Evolutionary conservation across 2,797 vertebrate genomes (phyloP), one percentile per base, ranked within the genome.

Genomic region (Ispidina lecontei): DNA sequence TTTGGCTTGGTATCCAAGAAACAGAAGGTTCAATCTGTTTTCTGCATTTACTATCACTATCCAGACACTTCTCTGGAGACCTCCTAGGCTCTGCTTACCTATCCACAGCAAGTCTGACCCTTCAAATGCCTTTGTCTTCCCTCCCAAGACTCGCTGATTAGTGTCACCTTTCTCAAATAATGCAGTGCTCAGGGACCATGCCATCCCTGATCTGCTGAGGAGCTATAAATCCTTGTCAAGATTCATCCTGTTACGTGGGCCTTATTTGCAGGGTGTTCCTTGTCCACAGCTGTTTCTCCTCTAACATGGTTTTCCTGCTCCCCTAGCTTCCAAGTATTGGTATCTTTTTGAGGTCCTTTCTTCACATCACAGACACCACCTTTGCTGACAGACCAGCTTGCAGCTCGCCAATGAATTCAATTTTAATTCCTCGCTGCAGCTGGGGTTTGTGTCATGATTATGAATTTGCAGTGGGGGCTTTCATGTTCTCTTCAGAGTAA

Each of bases 391-490:
- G 43, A 75, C 55, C 75, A 64, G 73, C 65, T 69, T 63, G 47
- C 65, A 19, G 58, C 33, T 90, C 0, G 0, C 76, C 73, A 70
- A 7, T 69, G 52, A 87, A 83, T 91, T 89, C 54, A 9, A 68
- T 92, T 94, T 85, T 75, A 85, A 95, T 96, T 96, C 90, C 28
- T 37, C 65, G 33, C 79, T 63, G 67, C 89, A 39, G 81, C 89
- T 89, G 79, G 25, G 15, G 63, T 93, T 94, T 90, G 59, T 94
- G 90, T 94, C 91, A 91, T 67, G 91, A 72, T 94, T 94, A 84
- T 49, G 52, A 92, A 94, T 96, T 94, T 91, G 76, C 73, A 60
- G 51, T 54, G 59, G 33, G 59, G 55, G 41, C 44, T 94, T 87
- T 94, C 79, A 18, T 51, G 21, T 92, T 95, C 79, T 93, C 84